A percentile compares a stretch with the other conserved stretches of the same genome.
Evolutionary conservation across 2,113 vertebrate species (phyloP).

Genomic region (Clinocottus analis): DNA sequence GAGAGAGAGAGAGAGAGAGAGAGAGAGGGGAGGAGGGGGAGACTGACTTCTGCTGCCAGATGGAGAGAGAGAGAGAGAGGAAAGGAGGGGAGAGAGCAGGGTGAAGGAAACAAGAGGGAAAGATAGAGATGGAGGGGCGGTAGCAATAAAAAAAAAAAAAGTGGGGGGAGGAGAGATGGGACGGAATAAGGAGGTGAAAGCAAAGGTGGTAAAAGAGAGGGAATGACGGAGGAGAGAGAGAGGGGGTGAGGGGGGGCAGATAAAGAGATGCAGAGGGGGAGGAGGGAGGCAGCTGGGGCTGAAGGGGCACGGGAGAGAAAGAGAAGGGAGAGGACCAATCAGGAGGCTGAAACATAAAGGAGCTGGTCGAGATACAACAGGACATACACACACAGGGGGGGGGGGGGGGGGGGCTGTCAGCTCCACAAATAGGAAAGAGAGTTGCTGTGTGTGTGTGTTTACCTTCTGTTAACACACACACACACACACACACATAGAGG

Average conservation of each 20-base stretch:
- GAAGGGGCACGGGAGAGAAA: slow-evolving; percentile 7
- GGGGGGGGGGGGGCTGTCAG: slow-evolving; percentile 26
- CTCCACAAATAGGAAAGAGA: slow-evolving; percentile 52
- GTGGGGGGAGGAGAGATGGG: slow-evolving; percentile 16
- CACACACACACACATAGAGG: too few species aligned
- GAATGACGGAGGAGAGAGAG: neutral
- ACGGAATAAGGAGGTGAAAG: slow-evolving; percentile 9
- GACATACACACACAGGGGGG: neutral
- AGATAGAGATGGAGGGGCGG: neutral
- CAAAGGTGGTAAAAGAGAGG: slow-evolving; percentile 18
- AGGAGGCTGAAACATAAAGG: slow-evolving; percentile 8
- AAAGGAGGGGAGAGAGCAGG: neutral
- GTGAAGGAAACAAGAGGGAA: neutral
- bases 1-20: slow-evolving; percentile 25
- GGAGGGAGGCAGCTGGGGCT: slow-evolving; percentile 31
- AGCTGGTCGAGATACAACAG: neutral
- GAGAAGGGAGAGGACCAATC: slow-evolving; percentile 30
- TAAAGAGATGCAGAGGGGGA: slow-evolving; percentile 18
- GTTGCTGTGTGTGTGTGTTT: slow-evolving; percentile 25
- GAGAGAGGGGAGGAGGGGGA: slow-evolving; percentile 19
- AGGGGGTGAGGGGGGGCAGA: slow-evolving; percentile 40
- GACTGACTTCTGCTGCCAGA: slow-evolving; percentile 50
- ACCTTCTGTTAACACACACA: slow-evolving; percentile 13
- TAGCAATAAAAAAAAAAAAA: slow-evolving; percentile 17
- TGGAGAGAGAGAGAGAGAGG: slow-evolving; percentile 13